phyloP scores from a whole-genome alignment of 2,113 vertebrate species.

The Aix galericulata region DNA sequence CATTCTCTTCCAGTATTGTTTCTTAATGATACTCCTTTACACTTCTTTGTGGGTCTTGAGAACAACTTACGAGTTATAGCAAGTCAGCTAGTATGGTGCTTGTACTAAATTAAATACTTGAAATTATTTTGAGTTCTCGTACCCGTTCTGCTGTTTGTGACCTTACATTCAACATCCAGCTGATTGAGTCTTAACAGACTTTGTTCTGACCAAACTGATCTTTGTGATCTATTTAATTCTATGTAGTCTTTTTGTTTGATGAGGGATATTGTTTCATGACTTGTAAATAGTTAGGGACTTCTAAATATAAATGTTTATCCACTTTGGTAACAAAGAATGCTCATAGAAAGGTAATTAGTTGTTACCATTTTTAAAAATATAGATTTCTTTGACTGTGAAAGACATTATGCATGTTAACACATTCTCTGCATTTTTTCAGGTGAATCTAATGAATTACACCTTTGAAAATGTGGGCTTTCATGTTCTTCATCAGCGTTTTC shows the following conservation, averaged over 20 bases:
- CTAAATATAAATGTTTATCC: not conserved
- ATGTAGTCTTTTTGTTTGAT: not conserved
- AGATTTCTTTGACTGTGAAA: not conserved
- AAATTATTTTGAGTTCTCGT: not conserved
- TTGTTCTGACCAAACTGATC: not conserved
- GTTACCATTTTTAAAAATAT: not conserved
- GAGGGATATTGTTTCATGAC: not conserved
- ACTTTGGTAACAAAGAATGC: not conserved
- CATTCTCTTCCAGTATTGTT: not conserved
- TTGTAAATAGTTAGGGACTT: not conserved
- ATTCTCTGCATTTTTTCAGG: constrained; percentile 74
- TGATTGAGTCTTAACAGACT: not conserved
- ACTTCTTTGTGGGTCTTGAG: not conserved
- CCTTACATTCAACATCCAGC: not conserved
- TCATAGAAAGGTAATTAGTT: not conserved
- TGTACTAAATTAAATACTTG: not conserved
- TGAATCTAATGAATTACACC: constrained; percentile 91
- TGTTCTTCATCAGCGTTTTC: constrained; percentile 94
- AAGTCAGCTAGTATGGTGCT: not conserved
- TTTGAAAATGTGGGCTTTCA: constrained; percentile 99
- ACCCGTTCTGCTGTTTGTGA: not conserved
- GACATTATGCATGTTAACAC: not conserved
- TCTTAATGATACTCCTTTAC: not conserved
- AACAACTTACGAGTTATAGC: not conserved
- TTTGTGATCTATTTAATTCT: not conserved